A percentile compares a stretch with the other conserved stretches of the same genome.
phyloP scores from a whole-genome alignment of 2,797 vertebrate genomes.

The Podarcis lilfordi region DNA sequence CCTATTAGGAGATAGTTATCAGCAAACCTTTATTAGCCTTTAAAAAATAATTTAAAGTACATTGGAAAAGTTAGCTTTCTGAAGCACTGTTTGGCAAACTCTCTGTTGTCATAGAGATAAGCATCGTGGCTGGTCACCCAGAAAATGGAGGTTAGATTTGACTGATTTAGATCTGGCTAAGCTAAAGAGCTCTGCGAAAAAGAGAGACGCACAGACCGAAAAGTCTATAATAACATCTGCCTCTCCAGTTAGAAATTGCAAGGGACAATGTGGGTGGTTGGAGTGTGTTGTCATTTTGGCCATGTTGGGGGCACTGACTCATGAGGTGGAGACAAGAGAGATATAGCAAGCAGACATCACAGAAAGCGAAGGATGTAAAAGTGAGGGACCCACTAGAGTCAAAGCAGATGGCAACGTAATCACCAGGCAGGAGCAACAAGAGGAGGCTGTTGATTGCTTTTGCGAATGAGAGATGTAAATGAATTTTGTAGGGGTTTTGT shows the following conservation, averaged over 20 bases:
- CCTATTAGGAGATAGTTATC: slow-evolving; percentile 19
- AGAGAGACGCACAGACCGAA: not conserved
- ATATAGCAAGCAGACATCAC: not conserved
- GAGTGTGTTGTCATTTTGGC: not conserved
- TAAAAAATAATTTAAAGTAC: not conserved
- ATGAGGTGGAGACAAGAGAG: not conserved
- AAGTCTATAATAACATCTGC: not conserved
- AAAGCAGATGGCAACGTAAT: not conserved
- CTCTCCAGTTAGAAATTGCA: slow-evolving; percentile 17
- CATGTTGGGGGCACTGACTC: not conserved
- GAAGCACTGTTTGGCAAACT: slow-evolving; percentile 1
- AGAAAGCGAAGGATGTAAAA: slow-evolving; percentile 3
- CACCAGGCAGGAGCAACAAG: not conserved
- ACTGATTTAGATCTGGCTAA: slow-evolving; percentile 8
- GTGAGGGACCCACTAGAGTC: not conserved
- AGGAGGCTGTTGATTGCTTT: not conserved
- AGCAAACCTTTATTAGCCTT: slow-evolving; percentile 23
- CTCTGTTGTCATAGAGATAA: slow-evolving; percentile 14
- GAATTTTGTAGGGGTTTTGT: not conserved
- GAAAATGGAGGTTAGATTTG: not conserved
- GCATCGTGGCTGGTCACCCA: not conserved
- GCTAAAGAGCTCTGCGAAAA: slow-evolving; percentile 10
- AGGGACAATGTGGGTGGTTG: not conserved
- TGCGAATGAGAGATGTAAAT: not conserved
- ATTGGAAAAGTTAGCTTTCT: not conserved